These are phyloP conservation scores for Galeopterus variegatus DNA, from an alignment of 2,113 vertebrate genomes.

Conservation along the genomic window DNA sequence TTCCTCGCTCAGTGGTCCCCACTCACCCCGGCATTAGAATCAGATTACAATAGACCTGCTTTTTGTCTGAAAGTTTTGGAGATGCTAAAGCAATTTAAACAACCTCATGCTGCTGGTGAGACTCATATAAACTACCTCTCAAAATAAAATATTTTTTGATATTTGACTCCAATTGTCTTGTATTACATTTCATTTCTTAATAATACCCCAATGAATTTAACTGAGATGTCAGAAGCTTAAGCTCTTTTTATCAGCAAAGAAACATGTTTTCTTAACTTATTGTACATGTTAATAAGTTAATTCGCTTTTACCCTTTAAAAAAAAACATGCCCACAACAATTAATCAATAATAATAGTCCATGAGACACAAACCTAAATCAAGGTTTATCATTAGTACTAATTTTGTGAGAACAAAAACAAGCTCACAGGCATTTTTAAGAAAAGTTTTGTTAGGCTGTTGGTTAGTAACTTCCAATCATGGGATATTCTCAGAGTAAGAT, in stretches of 20 bases:
- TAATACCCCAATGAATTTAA: conserved; percentile 53
- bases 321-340: conserved; percentile 60
- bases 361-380: conserved; percentile 74
- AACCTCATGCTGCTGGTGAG: neutral
- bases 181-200: conserved; percentile 56
- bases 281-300: conserved; percentile 69
- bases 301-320: conserved; percentile 62
- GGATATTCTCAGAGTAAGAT: conserved; percentile 72
- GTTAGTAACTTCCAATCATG: conserved; percentile 76
- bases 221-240: conserved; percentile 68
- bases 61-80: neutral
- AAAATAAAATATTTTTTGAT: conserved; percentile 46
- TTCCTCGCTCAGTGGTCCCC: neutral
- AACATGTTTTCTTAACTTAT: conserved; percentile 61
- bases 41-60: neutral
- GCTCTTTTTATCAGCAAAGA: conserved; percentile 75
- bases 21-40: neutral
- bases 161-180: conserved; percentile 32
- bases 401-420: conserved; percentile 80
- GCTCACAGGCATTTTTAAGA: conserved; percentile 68
- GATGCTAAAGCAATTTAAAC: neutral
- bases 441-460: conserved; percentile 76
- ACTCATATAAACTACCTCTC: conserved; percentile 1
- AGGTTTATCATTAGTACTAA: conserved; percentile 75
- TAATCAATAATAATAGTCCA: conserved; percentile 77